Evolutionary conservation across 2,113 vertebrate species (phyloP), one percentile per base, ranked within the genome.

Genomic region (Myanophis thanlyinensis): DNA sequence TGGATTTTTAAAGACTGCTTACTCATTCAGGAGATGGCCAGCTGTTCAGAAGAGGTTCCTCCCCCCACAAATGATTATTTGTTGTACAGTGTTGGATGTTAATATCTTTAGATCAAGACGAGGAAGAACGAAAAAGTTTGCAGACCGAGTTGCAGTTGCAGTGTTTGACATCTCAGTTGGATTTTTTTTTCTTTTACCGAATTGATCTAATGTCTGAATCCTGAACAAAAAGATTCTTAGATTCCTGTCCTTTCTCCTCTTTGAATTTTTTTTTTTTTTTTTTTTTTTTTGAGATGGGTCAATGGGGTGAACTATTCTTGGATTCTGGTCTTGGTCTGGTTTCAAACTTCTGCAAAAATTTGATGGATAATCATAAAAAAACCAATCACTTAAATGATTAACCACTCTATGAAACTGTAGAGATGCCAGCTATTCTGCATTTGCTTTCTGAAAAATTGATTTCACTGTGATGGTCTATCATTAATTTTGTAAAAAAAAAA

Each of bases 21-120:
- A 96, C 95, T 93, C 93, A 94, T 88, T 90, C 93, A 90, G 90
- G 0, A 1, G 93, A 10, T 54, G 27, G n/a, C 23, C 86, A 53
- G 12, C 48, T 52, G 87, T n/a, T 62, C 23, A 11, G 48, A 12
- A 86, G 35, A 87, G 11, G 4, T 51, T 80, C n/a, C 40, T 53
- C 40, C n/a, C n/a, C 18, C 49, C 20, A 5, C 53, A 54, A 12
- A 73, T 47, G 23, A 25, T 18, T 5, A 30, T 51, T 59, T 87
- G 27, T 13, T 35, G 22, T 62, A 35, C 51, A 91, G 1, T 22
- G 35, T 44, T 80, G 35, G 18, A 13, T 27, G 52, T 9, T 47
- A 40, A 84, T 27, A 27, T 52, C 49, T 30, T 40, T 6, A 84
- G 44, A 85, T 46, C 15, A 59, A 40, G 46, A 62, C 1, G 3